phyloP scores from a whole-genome alignment of 2,888 invertebrate species.

The Caradrina kadenii region DNA sequence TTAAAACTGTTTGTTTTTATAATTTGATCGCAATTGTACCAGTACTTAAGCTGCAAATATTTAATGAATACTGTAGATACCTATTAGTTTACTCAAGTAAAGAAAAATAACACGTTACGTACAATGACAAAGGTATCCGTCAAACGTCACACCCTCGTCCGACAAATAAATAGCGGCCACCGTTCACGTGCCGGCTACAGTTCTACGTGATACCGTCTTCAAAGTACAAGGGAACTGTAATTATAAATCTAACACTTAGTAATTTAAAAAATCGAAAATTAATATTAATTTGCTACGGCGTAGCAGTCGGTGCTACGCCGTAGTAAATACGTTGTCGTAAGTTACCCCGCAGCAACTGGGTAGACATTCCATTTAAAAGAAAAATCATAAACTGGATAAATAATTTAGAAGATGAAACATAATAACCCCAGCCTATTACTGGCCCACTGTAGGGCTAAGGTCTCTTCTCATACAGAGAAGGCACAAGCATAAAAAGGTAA shows the following conservation, averaged over 20 bases:
- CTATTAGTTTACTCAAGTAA: constrained; percentile 3
- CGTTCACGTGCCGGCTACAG: constrained; percentile 15
- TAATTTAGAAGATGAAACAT: no score
- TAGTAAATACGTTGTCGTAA: background rate
- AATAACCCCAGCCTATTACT: no score
- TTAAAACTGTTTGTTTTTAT: background rate
- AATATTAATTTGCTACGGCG: background rate
- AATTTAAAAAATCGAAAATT: background rate
- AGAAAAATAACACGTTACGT: constrained; percentile 34
- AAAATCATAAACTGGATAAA: no score
- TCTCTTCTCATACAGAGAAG: no score
- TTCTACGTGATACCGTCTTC: constrained; percentile 14
- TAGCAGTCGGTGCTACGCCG: background rate
- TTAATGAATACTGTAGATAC: background rate
- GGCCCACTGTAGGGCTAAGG: no score
- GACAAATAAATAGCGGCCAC: constrained; percentile 43
- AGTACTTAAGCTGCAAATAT: background rate
- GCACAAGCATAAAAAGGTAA: no score
- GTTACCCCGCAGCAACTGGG: constrained; percentile 8
- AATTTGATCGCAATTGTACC: background rate
- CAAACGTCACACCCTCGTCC: constrained; percentile 63
- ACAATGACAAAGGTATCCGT: constrained; percentile 57
- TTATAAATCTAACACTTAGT: constrained; percentile 17
- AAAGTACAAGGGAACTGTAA: constrained; percentile 11
- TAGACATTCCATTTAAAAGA: background rate